A percentile compares a stretch with the other conserved stretches of the same genome.
phyloP scores from a whole-genome alignment of 2,888 invertebrate genomes.

The Drosophila merina region DNA sequence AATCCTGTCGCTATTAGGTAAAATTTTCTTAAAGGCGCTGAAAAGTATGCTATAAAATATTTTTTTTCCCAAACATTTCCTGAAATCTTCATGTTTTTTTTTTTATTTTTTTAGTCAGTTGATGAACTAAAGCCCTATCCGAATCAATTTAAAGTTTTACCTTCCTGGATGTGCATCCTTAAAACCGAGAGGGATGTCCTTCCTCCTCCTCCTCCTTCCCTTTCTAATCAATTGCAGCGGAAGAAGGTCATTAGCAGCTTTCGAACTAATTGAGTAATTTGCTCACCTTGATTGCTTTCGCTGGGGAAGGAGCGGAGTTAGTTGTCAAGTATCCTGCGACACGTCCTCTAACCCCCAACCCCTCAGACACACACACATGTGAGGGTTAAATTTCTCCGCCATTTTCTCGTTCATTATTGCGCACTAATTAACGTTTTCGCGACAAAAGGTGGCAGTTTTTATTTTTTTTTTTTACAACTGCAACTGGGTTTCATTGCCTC shows the following conservation, averaged over 20 bases:
- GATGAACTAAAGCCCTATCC: too few species aligned
- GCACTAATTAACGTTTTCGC: constrained; percentile 74
- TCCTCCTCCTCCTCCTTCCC: background rate
- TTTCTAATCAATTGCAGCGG: constrained; percentile 25
- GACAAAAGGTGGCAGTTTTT: constrained; percentile 66
- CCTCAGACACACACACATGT: background rate
- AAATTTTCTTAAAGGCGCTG: too few species aligned
- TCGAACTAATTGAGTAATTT: constrained; percentile 55
- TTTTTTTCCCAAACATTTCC: too few species aligned
- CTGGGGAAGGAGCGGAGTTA: constrained; percentile 15
- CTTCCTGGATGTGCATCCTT: background rate
- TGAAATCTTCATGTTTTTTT: too few species aligned
- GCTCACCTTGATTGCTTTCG: constrained; percentile 48
- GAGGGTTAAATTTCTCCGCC: background rate
- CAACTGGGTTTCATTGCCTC: constrained; percentile 19
- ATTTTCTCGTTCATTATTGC: constrained; percentile 65
- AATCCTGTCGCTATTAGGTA: too few species aligned
- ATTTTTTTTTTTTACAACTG: constrained; percentile 52
- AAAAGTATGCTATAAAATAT: too few species aligned
- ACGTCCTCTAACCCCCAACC: background rate
- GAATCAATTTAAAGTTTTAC: too few species aligned
- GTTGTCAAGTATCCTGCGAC: constrained; percentile 16
- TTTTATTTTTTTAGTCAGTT: too few species aligned
- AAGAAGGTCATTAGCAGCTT: constrained; percentile 30
- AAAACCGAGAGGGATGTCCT: background rate